Base-by-base conservation (phyloP, 30 jellyfish, hydroid and myxozoan genomes). In the Hydractinia echinata region DNA sequence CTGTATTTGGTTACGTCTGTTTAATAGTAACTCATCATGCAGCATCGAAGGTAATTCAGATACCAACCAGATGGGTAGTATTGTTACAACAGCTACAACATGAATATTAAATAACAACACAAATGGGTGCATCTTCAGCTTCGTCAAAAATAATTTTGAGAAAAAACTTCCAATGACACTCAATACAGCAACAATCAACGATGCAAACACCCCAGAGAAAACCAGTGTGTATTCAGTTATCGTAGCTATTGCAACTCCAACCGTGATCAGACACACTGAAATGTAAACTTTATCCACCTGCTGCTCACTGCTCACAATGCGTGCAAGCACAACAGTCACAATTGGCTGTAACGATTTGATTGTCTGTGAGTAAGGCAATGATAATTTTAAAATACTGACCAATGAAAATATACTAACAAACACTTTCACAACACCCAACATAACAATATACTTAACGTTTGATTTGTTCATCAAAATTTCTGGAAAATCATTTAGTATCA, bases 221-320 rank as follows among this genome's bases (percentile, higher is more conserved):
- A 83, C 94, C 69, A 92, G 82, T 11, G 95, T 81, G 19, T 86
- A 78, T 67, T 92, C 98, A 4, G 98, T 92, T 0, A 92, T 90
- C 9, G 98, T 86, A 30, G 98, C 98, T 15, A 92, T 81, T 58
- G 93, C 95, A 51, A 92, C 98, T 58, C 98, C 98, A 66, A 79
- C 61, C 15, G 84, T 86, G 60, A 92, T 87, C n/a, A 91, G 93
- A 18, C 87, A 51, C 18, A 92, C 82, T 6, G 98, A 87, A 21
- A 87, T 11, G 76, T 92, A 92, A 4, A 77, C 85, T 18, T 55
- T 30, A 56, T 15, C 18, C 3, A 52, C 64, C 6, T 77, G 85
- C 55, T 9, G 5, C 30, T 77, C 56, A 54, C 73, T 54, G 60
- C 60, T 49, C 55, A 44, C 60, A 15, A 77, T 48, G 5, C 85